Conservation (phyloP, 2,888 invertebrate genomes). For the Parasteatoda lunata region DNA sequence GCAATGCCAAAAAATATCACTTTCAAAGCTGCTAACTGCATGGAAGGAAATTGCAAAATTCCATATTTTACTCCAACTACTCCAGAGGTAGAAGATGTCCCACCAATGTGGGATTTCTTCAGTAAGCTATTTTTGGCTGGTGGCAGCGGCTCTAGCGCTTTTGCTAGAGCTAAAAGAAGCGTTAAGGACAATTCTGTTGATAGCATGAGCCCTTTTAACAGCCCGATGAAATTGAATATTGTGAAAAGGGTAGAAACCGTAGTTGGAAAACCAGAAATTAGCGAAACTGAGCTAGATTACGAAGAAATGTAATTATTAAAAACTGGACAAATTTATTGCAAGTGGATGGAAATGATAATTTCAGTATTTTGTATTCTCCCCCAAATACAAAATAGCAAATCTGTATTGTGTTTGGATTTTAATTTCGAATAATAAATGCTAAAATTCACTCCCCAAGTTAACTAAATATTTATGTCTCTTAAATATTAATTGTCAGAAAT, state of each 20-base stretch:
- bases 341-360: too few species aligned
- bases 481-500: too few species aligned
- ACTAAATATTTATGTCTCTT: too few species aligned
- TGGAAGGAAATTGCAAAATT: constrained; percentile 52
- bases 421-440: too few species aligned
- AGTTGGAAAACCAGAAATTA: background rate
- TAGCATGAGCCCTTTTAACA: background rate
- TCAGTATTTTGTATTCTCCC: too few species aligned
- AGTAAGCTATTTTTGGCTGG: background rate
- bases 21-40: constrained; percentile 24
- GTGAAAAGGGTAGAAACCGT: constrained; percentile 18
- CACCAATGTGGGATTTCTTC: background rate
- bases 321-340: too few species aligned
- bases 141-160: background rate
- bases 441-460: too few species aligned
- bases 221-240: background rate
- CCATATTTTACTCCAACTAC: constrained; percentile 8
- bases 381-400: too few species aligned
- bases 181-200: background rate
- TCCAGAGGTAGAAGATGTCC: background rate
- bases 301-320: background rate
- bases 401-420: too few species aligned
- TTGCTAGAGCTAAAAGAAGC: background rate
- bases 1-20: constrained; percentile 48
- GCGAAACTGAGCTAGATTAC: constrained; percentile 27